Base-by-base conservation (phyloP, 2,797 vertebrate genomes). In the Discoglossus pictus region DNA sequence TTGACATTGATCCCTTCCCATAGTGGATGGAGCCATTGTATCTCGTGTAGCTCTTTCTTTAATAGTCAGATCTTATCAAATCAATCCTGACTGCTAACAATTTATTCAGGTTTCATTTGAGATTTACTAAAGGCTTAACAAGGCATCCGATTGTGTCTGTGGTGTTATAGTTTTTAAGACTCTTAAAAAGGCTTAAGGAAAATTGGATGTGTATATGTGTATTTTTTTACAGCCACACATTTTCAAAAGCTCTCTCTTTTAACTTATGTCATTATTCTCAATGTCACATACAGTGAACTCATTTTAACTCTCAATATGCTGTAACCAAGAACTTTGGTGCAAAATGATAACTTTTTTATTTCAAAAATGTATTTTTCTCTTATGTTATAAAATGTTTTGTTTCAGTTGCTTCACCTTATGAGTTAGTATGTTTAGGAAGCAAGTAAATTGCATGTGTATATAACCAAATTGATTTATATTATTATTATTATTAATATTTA, bases 51-150 rank as follows among this genome's bases (percentile, higher is more conserved):
- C 68, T 44, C 24, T 50, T 71, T 64, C 53, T 71, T 64, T 64
- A 58, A 71, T 71, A 71, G 61, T 71, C 44, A 63, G 68, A 71
- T 71, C 36, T 71, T 71, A 71, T 71, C 68, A 56, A 40, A 56
- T 56, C 61, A 71, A 71, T 71, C 68, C 68, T 44, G 46, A 51
- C 68, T 64, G 53, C 43, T 40, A 50, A 61, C 68, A 64, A 71
- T 71, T 71, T 71, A 64, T 64, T 71, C 47, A 11, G 15, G 44
- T 52, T 71, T 61, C 61, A 71, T 71, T 58, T 64, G 36, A 63
- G 68, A 71, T 71, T 71, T 59, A 71, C 52, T 51, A 56, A 69
- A 23, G 68, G 61, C 68, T 71, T 71, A 71, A 71, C 24, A 71
- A 64, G 68, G 54, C 60, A 56, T 64, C 60, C 25, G 52, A 51